Evolutionary conservation across 2,113 vertebrate genomes (phyloP), one percentile per base, ranked within the genome.

Genomic region (Pseudonaja textilis): DNA sequence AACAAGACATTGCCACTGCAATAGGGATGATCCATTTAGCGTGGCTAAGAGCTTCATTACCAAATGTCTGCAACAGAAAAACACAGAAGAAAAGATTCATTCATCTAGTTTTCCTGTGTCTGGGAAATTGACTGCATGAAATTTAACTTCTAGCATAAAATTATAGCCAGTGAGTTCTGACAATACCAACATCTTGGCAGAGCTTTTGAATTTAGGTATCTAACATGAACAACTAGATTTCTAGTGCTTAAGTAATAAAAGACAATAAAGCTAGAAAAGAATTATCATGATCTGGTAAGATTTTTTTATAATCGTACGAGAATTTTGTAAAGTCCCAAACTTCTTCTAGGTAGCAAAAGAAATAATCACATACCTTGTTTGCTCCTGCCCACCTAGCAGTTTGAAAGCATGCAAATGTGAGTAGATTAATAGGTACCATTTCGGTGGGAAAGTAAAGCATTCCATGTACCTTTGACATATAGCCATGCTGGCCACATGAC

Each of bases 1-100:
- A 98, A 96, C 97, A 98, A 94, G 98, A 99, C 97, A 98, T 98
- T 59, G 98, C 98, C 93, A 98, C 98, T 20, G 97, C 97, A 88
- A 98, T 96, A 50, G 98, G 98, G 91, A 98, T 97, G 96, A 98
- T 97, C 98, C 98, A 98, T 39, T 97, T 98, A 89, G 98, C 96
- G 0, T 98, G 97, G 8, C 98, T 97, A 69, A 98, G 96, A 18
- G 97, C 97, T 64, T 98, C 97, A 92, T 96, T 96, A 16, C 97
- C 98, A 98, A 98, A 98, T 0, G 97, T 98, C 98, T 98, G 96
- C 6, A 94, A 94, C 34, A 93, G 92, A 81, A 95, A 90, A 54
- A 4, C 55, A 91, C 26, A 92, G 69, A 95, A 88, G 34, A 5
- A 61, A 92, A 81, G 64, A 6, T 1, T 23, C 0, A 0, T 92